phyloP scores from a whole-genome alignment of 2,113 vertebrate species.

The Chunga burmeisteri region DNA sequence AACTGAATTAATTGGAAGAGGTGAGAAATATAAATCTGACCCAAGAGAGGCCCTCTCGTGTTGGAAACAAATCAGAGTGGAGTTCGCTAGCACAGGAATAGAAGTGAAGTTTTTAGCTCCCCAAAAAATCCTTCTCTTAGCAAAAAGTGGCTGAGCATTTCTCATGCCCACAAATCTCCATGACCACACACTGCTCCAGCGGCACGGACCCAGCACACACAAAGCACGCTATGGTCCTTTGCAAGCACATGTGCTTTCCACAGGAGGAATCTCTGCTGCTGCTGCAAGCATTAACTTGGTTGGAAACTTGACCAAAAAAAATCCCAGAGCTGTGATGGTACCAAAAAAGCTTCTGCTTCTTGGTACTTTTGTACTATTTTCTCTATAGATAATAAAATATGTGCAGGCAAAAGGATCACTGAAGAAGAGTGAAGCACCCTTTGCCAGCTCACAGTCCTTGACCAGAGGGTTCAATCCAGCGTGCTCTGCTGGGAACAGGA shows the following conservation, averaged over 20 bases:
- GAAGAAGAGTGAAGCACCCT: not conserved
- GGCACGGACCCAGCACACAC: not conserved
- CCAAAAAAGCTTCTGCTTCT: not conserved
- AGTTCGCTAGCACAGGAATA: not conserved
- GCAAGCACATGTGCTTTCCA: not conserved
- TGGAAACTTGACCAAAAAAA: not conserved
- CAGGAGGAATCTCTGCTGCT: not conserved
- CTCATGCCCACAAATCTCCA: not conserved
- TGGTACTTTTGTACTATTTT: not conserved
- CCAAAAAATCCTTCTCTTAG: not conserved
- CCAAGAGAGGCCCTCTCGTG: not conserved
- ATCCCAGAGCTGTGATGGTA: not conserved
- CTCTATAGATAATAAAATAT: not conserved
- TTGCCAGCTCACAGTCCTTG: not conserved
- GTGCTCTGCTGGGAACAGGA: not conserved
- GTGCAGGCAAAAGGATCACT: not conserved
- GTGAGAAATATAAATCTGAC: constrained; percentile 27
- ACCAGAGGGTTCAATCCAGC: not conserved
- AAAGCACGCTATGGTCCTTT: not conserved
- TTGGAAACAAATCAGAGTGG: not conserved
- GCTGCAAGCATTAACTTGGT: not conserved
- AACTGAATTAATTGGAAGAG: constrained; percentile 51
- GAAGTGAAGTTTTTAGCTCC: not conserved
- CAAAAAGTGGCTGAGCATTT: not conserved
- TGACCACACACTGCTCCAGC: not conserved